These are phyloP conservation scores for Meloe dianella DNA, from an alignment of 2,888 invertebrate species.

Conservation along the genomic window DNA sequence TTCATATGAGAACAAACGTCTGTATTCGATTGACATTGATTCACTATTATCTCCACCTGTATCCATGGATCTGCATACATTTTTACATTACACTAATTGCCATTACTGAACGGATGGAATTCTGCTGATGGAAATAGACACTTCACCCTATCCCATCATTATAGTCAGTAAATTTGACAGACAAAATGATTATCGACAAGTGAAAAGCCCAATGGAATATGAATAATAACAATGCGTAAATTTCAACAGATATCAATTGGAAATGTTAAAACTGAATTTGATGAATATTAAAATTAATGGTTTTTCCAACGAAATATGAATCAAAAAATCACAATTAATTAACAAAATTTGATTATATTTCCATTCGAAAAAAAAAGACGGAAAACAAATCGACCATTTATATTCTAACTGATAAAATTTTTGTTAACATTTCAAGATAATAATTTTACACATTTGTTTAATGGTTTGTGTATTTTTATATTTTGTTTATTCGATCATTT, in stretches of 20 bases:
- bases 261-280: not conserved
- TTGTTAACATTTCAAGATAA: not conserved
- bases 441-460: not conserved
- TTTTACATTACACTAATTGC: conserved; percentile 9
- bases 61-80: not conserved
- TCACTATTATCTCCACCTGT: not conserved
- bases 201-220: conserved; percentile 2
- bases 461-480: not conserved
- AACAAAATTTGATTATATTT: not conserved
- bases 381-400: no score
- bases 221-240: not conserved
- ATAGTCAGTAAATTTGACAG: not conserved
- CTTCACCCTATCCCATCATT: not conserved
- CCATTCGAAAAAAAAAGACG: not conserved
- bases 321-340: not conserved
- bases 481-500: not conserved
- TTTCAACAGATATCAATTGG: conserved; percentile 5
- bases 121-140: not conserved
- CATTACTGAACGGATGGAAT: not conserved
- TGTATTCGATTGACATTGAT: conserved; percentile 9
- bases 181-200: not conserved
- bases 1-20: conserved; percentile 14
- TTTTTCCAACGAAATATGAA: not conserved
- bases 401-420: not conserved
- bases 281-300: not conserved